Percentiles rank a stretch among this genome's conserved stretches.
Conservation (phyloP, 2,888 invertebrate species). For the Apocheima hispidaria region DNA sequence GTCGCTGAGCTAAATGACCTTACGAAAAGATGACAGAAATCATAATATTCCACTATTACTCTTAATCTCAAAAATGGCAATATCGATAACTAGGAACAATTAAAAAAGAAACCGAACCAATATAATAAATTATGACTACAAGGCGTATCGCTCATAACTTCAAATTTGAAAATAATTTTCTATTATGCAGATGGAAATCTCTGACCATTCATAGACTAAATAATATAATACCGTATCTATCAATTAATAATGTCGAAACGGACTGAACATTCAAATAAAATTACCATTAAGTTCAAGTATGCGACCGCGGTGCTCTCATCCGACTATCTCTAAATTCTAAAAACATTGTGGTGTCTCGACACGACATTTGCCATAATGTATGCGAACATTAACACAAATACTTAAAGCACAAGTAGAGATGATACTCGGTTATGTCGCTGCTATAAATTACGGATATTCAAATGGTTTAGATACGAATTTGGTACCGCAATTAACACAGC, state of each 20-base stretch:
- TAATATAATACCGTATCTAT: constrained; percentile 26
- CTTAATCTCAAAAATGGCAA: not conserved
- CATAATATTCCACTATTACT: no score
- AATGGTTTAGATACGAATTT: constrained; percentile 83
- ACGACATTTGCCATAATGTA: constrained; percentile 61
- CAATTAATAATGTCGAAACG: constrained; percentile 38
- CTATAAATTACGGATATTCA: constrained; percentile 84
- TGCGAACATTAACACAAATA: constrained; percentile 76
- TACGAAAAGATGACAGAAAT: no score
- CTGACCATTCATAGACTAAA: constrained; percentile 16
- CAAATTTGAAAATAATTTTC: constrained; percentile 24
- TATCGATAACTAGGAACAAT: not conserved
- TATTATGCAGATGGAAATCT: constrained; percentile 22
- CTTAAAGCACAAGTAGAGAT: constrained; percentile 65
- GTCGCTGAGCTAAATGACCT: no score
- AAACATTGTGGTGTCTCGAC: constrained; percentile 48
- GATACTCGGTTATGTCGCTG: constrained; percentile 73
- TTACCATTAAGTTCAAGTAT: constrained; percentile 38
- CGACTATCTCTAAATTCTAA: constrained; percentile 42
- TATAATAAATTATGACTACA: not conserved
- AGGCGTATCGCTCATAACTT: not conserved
- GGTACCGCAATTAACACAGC: constrained; percentile 84
- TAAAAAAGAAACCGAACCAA: constrained; percentile 7
- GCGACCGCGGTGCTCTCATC: constrained; percentile 29
- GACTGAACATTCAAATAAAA: constrained; percentile 40